Base-by-base conservation (phyloP, 2,797 vertebrate species). In the Spheniscus humboldti region DNA sequence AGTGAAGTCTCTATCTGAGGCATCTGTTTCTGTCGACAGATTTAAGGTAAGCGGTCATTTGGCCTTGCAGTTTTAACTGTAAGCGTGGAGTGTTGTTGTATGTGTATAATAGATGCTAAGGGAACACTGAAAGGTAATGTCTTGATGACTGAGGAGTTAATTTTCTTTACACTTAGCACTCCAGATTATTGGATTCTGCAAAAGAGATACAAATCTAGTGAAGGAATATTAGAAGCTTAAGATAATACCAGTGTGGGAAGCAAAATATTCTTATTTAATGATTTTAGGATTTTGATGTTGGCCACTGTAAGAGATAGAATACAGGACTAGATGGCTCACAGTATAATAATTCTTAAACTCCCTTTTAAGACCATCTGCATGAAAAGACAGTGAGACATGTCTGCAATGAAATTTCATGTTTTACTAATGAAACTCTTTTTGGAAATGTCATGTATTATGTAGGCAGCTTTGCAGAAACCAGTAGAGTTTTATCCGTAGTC, bases 1-100 rank as follows among this genome's bases (percentile, higher is more conserved):
- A 18, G 99, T 99, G 87, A 99, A 99, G 96, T 99, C 99, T 63
- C 97, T 99, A 17, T 99, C 99, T 6, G 99, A 99, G 93, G 99
- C 99, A 15, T 99, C 99, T 1, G 99, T 99, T 71, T 98, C 99
- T 43, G 97, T 98, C 87, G 99, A 99, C 87, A 98, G 99, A 93
- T 99, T 99, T 96, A 99, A 99, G 98, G 99, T 99, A 96, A 98
- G 98, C 88, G 62, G 16, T 71, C 56, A 12, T 88, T 76, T 79
- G 59, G n/a, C 78, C n/a, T 85, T 76, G 23, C 39, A 14, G 22
- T 66, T 94, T 56, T 89, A 67, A 22, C 56, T 89, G 8, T 63
- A 73, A 50, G 55, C 50, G 66, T 88, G 76, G 47, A 56, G 48
- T 84, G 85, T 68, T 81, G 31, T 68, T 81, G 31, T 68, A 80